Base-by-base conservation (phyloP, 2,113 vertebrate species). In the Rhagologus leucostigma region DNA sequence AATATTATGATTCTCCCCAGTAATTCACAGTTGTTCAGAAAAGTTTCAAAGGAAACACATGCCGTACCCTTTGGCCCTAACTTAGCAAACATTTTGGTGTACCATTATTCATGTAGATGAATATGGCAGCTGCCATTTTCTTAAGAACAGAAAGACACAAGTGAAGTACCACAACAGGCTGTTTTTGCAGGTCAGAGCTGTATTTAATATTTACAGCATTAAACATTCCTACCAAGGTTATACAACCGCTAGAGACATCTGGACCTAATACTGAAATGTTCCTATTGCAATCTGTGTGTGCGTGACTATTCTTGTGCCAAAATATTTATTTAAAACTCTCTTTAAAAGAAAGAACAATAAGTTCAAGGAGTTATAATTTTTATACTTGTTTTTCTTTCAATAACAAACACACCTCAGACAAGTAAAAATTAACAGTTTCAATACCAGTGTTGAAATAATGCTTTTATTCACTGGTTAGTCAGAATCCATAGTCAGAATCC, bases 211-310 rank as follows among this genome's bases (percentile, higher is more conserved):
- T 75, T 50, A 27, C 57, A 56, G 29, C 37, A 75, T 75, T 63
- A 53, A 87, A 69, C 57, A 53, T 86, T 93, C 60, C 60, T 81
- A 47, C 44, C 49, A 42, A 84, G 79, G 68, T 95, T 93, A 92
- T 78, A 84, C 64, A 89, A 95, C 86, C 86, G 67, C 71, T 89
- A 75, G 82, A 84, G 71, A 93, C 87, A 96, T 86, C 90, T 92
- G 88, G 90, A 90, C 73, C 79, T 81, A 86, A 90, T 80, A 75
- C 20, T 33, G 44, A 88, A 90, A 90, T n/a, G 64, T 87, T 91
- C 42, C 63, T 73, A 30, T 73, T 90, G 86, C 86, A 79, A 59
- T 86, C 76, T 79, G 53, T 49, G 68, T 50, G 55, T 13, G 9
- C 47, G 13, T 82, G 52, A 90, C 53, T 75, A 71, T 32, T 67